Percentiles rank a stretch among this genome's conserved stretches.
phyloP scores from a whole-genome alignment of 2,888 invertebrate species.

The Apoderus coryli region DNA sequence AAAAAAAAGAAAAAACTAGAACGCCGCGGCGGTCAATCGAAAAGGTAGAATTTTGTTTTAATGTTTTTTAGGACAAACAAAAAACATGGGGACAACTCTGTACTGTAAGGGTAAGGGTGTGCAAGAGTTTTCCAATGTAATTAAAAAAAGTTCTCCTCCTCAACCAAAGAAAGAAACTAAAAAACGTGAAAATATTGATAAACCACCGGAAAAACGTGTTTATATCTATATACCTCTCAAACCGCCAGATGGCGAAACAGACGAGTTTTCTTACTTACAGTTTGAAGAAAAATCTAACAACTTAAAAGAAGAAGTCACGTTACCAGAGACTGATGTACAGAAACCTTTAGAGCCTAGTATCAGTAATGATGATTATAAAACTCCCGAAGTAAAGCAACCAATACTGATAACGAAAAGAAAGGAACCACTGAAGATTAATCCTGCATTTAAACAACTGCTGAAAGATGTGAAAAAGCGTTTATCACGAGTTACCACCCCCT shows the following conservation, averaged over 20 bases:
- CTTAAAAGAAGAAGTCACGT: conserved; percentile 9
- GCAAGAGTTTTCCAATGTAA: too few species aligned
- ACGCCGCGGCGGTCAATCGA: too few species aligned
- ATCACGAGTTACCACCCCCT: too few species aligned
- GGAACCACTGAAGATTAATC: conserved; percentile 14
- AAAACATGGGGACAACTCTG: too few species aligned
- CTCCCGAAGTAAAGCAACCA: too few species aligned
- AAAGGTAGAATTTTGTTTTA: too few species aligned
- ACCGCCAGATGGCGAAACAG: conserved; percentile 29
- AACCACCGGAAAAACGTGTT: conserved; percentile 25
- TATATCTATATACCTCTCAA: conserved; percentile 33
- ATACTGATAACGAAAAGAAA: conserved; percentile 10
- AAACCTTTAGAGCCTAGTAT: neutral
- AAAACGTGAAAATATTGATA: conserved; percentile 13
- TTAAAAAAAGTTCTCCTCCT: conserved; percentile 22
- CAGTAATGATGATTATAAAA: conserved; percentile 3
- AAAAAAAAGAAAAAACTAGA: too few species aligned
- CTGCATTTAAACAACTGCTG: conserved; percentile 14
- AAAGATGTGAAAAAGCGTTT: conserved; percentile 13
- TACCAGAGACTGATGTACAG: conserved; percentile 7
- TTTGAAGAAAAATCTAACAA: conserved; percentile 24
- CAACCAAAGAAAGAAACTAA: conserved; percentile 19
- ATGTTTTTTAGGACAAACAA: too few species aligned
- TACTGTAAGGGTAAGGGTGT: too few species aligned
- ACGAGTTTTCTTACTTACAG: conserved; percentile 30